phyloP scores from a whole-genome alignment of 2,113 vertebrate species.

The Oryctolagus cuniculus region mOryCun1.1 NC_091441.1:79521501-79522000 shows the following conservation, averaged over 20 bases:
- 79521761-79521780: neutral
- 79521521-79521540: neutral
- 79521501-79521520: neutral
- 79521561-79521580: neutral
- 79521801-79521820: neutral
- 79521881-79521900: slow-evolving; percentile 22
- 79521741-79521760: slow-evolving; percentile 37
- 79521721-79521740: neutral
- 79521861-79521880: slow-evolving; percentile 1
- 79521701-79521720: slow-evolving; percentile 29
- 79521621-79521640: neutral
- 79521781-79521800: neutral
- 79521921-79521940: neutral
- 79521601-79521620: neutral
- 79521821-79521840: slow-evolving; percentile 11
- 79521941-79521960: slow-evolving; percentile 28
- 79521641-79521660: neutral
- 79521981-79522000: neutral
- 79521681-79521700: neutral
- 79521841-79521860: neutral
- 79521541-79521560: neutral
- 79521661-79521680: neutral
- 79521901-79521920: neutral
- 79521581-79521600: neutral
- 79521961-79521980: slow-evolving; percentile 40